Conservation (phyloP, 2,113 vertebrate genomes). For the Siniperca knerii region DNA sequence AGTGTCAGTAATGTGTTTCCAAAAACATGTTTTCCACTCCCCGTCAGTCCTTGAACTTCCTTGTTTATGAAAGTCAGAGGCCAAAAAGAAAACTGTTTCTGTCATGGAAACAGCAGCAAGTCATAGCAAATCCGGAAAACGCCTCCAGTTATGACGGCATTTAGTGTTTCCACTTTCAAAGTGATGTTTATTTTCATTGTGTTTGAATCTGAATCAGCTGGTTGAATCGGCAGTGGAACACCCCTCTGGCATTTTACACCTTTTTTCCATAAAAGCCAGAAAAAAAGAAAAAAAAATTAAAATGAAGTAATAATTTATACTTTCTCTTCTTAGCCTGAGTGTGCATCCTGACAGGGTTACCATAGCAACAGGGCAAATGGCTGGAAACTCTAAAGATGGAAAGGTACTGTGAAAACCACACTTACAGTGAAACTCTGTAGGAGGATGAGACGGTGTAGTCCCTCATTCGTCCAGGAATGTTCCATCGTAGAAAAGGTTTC, state of each 20-base stretch:
- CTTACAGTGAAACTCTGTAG: too few relatives aligned
- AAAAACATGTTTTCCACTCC: neutral
- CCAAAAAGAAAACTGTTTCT: neutral
- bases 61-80: neutral
- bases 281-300: neutral
- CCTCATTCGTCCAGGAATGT: too few relatives aligned
- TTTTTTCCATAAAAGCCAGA: neutral
- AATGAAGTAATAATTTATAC: neutral
- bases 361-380: slow-evolving; percentile 93
- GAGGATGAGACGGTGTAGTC: too few relatives aligned
- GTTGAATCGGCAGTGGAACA: neutral
- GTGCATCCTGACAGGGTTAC: slow-evolving; percentile 96
- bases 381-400: slow-evolving; percentile 92
- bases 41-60: too few relatives aligned
- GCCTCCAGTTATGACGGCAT: neutral
- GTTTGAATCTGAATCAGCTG: neutral
- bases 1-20: neutral
- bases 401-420: slow-evolving; percentile 83
- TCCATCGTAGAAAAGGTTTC: too few relatives aligned
- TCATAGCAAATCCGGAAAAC: neutral
- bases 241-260: neutral
- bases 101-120: neutral
- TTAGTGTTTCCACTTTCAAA: neutral
- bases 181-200: neutral
- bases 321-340: slow-evolving; percentile 84